Percentiles rank a stretch among this genome's conserved stretches.
Conservation (phyloP, 1,140 invertebrate genomes). For the Brachionus rubens region DNA sequence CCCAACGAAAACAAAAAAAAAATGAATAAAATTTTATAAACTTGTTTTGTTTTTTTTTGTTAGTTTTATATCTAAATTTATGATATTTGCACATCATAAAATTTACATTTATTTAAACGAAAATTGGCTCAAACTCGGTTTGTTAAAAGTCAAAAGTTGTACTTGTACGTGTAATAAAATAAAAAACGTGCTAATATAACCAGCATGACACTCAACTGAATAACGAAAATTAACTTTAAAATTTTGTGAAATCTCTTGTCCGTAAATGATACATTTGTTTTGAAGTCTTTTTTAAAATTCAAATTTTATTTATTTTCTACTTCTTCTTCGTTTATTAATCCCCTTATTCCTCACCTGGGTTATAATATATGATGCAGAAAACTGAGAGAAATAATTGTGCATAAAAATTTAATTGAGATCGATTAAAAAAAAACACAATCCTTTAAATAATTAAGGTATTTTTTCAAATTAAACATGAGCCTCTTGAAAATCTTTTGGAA, state of each 20-base stretch:
- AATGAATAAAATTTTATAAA: background rate
- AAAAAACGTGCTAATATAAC: conserved; percentile 22
- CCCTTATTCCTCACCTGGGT: background rate
- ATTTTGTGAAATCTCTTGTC: conserved; percentile 35
- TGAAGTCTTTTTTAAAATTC: background rate
- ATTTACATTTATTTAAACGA: background rate
- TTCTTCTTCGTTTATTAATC: no score
- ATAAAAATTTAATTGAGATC: no score
- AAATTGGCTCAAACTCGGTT: conserved; percentile 4
- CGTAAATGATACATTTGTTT: background rate
- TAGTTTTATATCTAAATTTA: conserved; percentile 17
- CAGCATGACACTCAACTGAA: conserved; percentile 15
- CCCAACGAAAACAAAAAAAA: background rate
- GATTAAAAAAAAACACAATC: no score
- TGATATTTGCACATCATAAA: conserved; percentile 43
- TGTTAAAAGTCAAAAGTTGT: background rate
- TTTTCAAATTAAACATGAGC: background rate
- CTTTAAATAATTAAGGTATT: no score
- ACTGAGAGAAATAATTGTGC: no score
- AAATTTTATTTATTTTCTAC: no score
- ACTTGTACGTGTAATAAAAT: background rate
- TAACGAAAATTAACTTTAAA: conserved; percentile 23
- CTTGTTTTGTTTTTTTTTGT: background rate
- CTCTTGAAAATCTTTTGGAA: conserved; percentile 12
- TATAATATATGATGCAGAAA: no score